A percentile compares a stretch with the other conserved stretches of the same genome.
Evolutionary conservation across 2,113 vertebrate species (phyloP).

Genomic region (Platichthys flesus): DNA sequence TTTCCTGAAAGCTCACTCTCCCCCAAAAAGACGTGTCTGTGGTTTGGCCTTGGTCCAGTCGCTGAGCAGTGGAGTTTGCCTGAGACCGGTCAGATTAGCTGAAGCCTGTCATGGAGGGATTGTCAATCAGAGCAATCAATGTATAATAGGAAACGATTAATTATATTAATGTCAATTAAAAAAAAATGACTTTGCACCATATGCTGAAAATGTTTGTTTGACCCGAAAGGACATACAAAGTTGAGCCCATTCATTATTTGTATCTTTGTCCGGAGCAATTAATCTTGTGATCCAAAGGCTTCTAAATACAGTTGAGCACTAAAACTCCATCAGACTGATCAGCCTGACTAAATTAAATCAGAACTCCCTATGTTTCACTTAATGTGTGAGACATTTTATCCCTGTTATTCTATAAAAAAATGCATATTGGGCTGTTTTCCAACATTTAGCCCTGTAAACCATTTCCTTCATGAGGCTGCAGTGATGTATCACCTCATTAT

Average conservation of each 20-base stretch:
- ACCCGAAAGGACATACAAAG: conserved; percentile 30
- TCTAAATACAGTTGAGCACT: neutral
- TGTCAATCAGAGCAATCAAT: conserved; percentile 29
- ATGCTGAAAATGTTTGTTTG: conserved; percentile 7
- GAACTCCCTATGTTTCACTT: conserved; percentile 12
- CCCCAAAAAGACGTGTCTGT: conserved; percentile 28
- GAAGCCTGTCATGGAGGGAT: conserved; percentile 28
- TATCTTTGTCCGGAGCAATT: conserved; percentile 10
- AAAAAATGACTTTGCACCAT: conserved; percentile 19
- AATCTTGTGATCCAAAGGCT: conserved; percentile 8
- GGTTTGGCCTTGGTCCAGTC: conserved; percentile 39
- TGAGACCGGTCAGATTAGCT: conserved; percentile 41
- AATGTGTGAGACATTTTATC: conserved; percentile 36
- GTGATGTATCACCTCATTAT: conserved; percentile 30
- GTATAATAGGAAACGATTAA: neutral
- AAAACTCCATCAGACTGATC: conserved; percentile 21
- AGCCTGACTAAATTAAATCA: conserved; percentile 21
- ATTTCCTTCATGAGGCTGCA: conserved; percentile 4
- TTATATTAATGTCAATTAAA: neutral
- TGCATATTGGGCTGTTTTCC: neutral
- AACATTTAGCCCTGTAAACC: neutral
- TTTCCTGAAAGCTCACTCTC: conserved; percentile 39
- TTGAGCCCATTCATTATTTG: conserved; percentile 6
- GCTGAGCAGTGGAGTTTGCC: conserved; percentile 25
- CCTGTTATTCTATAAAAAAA: conserved; percentile 8